Percentiles rank a stretch among this genome's conserved stretches.
phyloP scores from a whole-genome alignment of 2,797 vertebrate genomes.

The Psittacula derbiana region DNA sequence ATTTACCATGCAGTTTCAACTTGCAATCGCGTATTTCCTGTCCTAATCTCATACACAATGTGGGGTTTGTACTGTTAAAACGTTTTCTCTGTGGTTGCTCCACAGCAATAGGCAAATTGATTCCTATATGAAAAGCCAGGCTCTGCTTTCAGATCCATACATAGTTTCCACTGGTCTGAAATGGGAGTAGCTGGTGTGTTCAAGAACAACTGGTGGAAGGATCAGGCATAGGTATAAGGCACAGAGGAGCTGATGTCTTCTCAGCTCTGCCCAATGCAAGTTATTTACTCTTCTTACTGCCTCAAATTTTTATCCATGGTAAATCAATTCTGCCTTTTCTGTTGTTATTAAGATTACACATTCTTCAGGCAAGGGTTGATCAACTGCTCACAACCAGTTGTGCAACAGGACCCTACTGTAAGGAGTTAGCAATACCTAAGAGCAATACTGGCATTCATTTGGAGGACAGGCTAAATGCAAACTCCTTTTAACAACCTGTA shows the following conservation, averaged over 20 bases:
- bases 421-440: background rate
- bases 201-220: background rate
- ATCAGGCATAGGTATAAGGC: background rate
- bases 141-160: background rate
- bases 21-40: slow-evolving; percentile 52
- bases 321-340: background rate
- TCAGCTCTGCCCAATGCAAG: background rate
- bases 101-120: background rate
- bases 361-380: background rate
- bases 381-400: background rate
- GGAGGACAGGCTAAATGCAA: background rate
- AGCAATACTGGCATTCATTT: background rate
- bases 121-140: background rate
- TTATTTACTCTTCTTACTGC: background rate
- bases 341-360: background rate
- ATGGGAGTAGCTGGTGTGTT: background rate
- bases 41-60: slow-evolving; percentile 52
- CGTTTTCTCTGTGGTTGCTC: slow-evolving; percentile 4
- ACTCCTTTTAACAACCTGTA: background rate
- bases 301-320: background rate
- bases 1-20: slow-evolving; percentile 59
- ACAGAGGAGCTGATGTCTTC: background rate
- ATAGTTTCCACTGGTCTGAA: background rate
- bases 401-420: background rate
- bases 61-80: slow-evolving; percentile 31